A percentile compares a stretch with the other conserved stretches of the same genome.
Conservation (phyloP, 2,113 vertebrate genomes). For the Chiloscyllium plagiosum region DNA sequence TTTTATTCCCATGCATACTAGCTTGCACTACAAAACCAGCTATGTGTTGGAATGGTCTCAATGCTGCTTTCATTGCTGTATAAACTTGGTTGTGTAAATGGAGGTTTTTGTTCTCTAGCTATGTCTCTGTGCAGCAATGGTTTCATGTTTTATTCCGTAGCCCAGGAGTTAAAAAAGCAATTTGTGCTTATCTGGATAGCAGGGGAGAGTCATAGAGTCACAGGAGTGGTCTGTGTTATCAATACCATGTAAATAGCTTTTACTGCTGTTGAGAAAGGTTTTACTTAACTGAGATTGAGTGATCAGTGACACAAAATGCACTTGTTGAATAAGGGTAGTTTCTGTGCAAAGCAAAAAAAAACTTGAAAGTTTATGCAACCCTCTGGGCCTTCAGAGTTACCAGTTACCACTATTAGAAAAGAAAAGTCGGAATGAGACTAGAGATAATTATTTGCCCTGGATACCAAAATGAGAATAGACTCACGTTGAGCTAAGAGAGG, state of each 20-base stretch:
- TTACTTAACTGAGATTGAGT: conserved; percentile 31
- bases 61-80: conserved; percentile 20
- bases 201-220: too few relatives aligned
- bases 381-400: background rate
- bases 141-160: conserved; percentile 27
- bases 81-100: conserved; percentile 13
- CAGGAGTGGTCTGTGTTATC: conserved; percentile 27
- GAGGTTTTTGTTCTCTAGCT: conserved; percentile 29
- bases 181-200: conserved; percentile 16
- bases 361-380: background rate
- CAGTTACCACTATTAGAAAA: background rate
- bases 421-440: background rate
- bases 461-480: background rate
- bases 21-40: background rate
- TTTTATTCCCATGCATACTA: background rate
- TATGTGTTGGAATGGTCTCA: conserved; percentile 19
- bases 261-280: conserved; percentile 24
- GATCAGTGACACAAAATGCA: conserved; percentile 10
- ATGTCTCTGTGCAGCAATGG: background rate
- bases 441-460: background rate
- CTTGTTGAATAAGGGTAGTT: conserved; percentile 1
- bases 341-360: background rate
- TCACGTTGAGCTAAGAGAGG: background rate
- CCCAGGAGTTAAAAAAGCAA: conserved; percentile 24
- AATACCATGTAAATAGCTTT: conserved; percentile 30